Evolutionary conservation across 1,140 invertebrate species (phyloP), one percentile per base, ranked within the genome.

Genomic region (Heliconius congener): DNA sequence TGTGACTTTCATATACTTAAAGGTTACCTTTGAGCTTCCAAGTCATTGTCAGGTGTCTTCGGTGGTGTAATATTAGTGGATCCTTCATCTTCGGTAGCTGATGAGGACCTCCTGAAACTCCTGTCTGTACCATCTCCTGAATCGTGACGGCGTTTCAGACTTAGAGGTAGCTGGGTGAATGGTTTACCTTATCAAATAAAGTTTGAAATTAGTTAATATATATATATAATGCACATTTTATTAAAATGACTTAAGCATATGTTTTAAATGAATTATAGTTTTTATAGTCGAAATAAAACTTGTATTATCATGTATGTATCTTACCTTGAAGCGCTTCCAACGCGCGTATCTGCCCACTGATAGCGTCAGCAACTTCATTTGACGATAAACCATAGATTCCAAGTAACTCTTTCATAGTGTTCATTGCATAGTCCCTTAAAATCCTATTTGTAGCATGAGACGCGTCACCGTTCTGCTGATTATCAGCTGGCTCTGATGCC

Each of bases 381-480:
- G 95, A 95, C 34, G 95, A 95, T 72, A 96, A 90, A 50, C 97
- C 96, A 86, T 97, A 97, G 82, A 97, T 96, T 19, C 96, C 96
- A 23, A 97, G 91, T 50, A 97, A 90, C 89, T 97, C 97, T 81
- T 97, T 96, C 96, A 97, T 97, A 3, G 96, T 97, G 76, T 96
- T 96, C 92, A 97, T 96, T 8, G 97, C 96, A 89, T 97, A 97
- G 85, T 97, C 96, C 81, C 96, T 95, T 89, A 97, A 86, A 73
- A 95, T 93, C 83, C 92, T 94, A 82, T 95, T 95, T 16, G 92
- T 92, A 50, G 90, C 85, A 80, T 90, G 92, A 37, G 89, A 88
- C 30, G 87, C 82, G 19, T 94, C 94, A 27, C 94, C 94, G 84
- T 95, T 95, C 60, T 90, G 91, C 80, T 93, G 93, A 13, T 83